These are phyloP conservation scores for Poeciliopsis prolifica DNA, from an alignment of 2,113 vertebrate species.

Conservation along the genomic window DNA sequence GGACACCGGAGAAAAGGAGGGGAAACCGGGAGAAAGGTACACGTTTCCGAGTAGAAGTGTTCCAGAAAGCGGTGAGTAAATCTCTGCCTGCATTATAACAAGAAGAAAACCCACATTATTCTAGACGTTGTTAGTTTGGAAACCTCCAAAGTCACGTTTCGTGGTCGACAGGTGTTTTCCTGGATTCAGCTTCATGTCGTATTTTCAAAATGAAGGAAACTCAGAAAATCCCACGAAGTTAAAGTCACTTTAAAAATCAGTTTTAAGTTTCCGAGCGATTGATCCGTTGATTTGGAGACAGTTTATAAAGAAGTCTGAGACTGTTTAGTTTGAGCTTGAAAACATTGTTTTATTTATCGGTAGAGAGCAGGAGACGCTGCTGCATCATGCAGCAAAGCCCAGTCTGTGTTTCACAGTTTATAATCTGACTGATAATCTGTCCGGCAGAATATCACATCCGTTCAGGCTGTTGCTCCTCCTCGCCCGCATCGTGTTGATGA, in stretches of 20 bases:
- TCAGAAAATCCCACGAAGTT: background rate
- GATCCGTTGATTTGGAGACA: background rate
- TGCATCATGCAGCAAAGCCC: background rate
- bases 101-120: background rate
- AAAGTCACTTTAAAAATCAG: background rate
- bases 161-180: background rate
- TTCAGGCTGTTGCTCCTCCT: background rate
- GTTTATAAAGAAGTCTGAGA: background rate
- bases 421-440: background rate
- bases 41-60: background rate
- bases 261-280: too few relatives aligned
- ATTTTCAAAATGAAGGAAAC: background rate
- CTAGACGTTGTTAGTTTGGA: background rate
- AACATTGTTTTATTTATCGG: background rate
- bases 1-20: too few relatives aligned
- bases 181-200: background rate
- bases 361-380: background rate
- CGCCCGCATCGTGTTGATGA: constrained; percentile 9
- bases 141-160: background rate
- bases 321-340: background rate
- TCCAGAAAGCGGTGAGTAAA: background rate
- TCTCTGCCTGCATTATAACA: background rate
- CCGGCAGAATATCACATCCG: too few relatives aligned
- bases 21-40: background rate
- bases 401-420: fast-evolving